Base-by-base conservation (phyloP, 2,888 invertebrate species). In the Notocelia uddmanniana region DNA sequence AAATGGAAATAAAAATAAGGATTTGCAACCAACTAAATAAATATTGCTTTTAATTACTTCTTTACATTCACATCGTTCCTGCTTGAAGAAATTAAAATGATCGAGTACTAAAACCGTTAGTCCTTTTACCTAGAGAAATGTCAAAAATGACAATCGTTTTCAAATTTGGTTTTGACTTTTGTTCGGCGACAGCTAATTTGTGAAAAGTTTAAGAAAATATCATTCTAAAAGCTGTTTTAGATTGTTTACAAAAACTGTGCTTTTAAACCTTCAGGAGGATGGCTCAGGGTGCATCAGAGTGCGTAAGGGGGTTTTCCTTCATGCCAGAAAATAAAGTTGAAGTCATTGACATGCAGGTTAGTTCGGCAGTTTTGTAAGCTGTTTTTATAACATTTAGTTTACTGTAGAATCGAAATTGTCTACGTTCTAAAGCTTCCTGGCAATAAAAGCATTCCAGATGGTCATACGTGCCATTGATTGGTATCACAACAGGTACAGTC, bases 221-320 rank as follows among this genome's bases (percentile, higher is more conserved):
- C n/a, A 60, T 68, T 52, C 13, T 23, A 59, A 66, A 67, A 68
- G 68, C 34, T 59, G 23, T 74, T 45, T 54, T 54, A n/a, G 37
- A 64, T 11, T 31, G 10, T 23, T 0, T 60, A 45, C 26, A 48
- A 26, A 59, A 15, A 23, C 62, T 48, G 34, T 52, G 34, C 8
- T 34, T 37, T 34, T 52, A 50, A 3, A 52, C 50, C 1, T 50
- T 58, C 18, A 23, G 6, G 31, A 69, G 58, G 9, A 31, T 57
- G 60, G 54, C 48, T 34, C 41, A 63, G 41, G 15, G 86, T 89
- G 88, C 88, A n/a, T 64, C 64, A 89, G 69, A 81, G 21, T 86
- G 85, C 69, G 59, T 88, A 1, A 82, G 90, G 78, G 92, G 92
- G 31, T 92, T 92, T 77, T 91, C 90, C 31, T 92, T 80, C 75